A percentile compares a stretch with the other conserved stretches of the same genome.
phyloP scores from a whole-genome alignment of 2,888 invertebrate genomes.

The Microctonus hyperodae region DNA sequence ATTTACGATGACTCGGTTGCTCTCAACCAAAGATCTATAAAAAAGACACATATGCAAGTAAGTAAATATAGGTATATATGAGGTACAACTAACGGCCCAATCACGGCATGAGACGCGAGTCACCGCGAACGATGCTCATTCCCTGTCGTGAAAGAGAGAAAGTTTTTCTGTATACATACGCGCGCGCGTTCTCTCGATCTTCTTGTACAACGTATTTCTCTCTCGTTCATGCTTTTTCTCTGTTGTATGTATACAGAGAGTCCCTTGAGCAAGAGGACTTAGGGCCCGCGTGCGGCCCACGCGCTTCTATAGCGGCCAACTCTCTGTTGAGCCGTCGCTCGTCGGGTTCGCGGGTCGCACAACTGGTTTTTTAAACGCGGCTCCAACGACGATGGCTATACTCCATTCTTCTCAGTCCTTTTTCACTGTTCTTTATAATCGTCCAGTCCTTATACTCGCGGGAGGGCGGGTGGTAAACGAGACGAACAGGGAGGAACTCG shows the following conservation, averaged over 20 bases:
- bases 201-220: slow-evolving; percentile 23
- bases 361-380: slow-evolving; percentile 61
- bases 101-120: slow-evolving; percentile 24
- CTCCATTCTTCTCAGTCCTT: slow-evolving; percentile 46
- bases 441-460: slow-evolving; percentile 56
- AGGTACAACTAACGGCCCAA: slow-evolving; percentile 35
- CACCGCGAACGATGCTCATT: slow-evolving; percentile 10
- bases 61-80: not conserved
- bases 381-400: slow-evolving; percentile 44
- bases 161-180: slow-evolving; percentile 22
- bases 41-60: slow-evolving; percentile 17
- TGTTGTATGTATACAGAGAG: slow-evolving; percentile 20
- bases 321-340: slow-evolving; percentile 36
- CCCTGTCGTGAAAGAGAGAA: slow-evolving; percentile 22
- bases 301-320: slow-evolving; percentile 48
- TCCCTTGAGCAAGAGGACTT: slow-evolving; percentile 25
- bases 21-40: not conserved
- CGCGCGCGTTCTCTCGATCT: slow-evolving; percentile 27
- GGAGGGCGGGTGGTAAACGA: slow-evolving; percentile 37
- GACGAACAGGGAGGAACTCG: slow-evolving; percentile 12
- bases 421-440: slow-evolving; percentile 63
- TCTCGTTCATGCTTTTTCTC: slow-evolving; percentile 29
- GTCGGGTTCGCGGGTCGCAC: slow-evolving; percentile 57
- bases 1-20: slow-evolving; percentile 7
- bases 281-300: slow-evolving; percentile 60